phyloP scores from a whole-genome alignment of 2,888 invertebrate genomes.

The Polyommatus iphigenia region DNA sequence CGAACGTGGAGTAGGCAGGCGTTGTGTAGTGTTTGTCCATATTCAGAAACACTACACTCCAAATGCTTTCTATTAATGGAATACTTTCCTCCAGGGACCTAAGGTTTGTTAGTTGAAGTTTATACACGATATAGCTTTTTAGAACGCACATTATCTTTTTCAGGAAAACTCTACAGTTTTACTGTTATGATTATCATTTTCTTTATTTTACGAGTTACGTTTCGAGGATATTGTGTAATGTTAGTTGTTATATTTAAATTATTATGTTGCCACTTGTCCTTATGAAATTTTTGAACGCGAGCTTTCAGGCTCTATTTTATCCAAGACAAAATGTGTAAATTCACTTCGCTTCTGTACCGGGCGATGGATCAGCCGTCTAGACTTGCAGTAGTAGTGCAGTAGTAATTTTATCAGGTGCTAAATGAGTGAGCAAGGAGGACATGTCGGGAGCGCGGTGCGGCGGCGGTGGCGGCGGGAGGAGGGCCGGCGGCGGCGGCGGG shows the following conservation, averaged over 20 bases:
- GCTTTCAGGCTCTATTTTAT: neutral
- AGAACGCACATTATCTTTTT: neutral
- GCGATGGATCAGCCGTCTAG: constrained; percentile 37
- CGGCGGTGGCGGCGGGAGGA: constrained; percentile 31
- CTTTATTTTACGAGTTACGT: neutral
- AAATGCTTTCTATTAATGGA: neutral
- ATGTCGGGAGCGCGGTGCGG: constrained; percentile 49
- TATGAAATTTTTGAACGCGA: neutral
- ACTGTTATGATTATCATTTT: too few species aligned
- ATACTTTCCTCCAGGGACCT: neutral
- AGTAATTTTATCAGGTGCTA: constrained; percentile 50
- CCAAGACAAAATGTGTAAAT: neutral
- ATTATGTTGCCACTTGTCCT: neutral
- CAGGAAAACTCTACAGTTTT: neutral
- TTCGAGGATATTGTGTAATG: neutral
- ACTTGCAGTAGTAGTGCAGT: constrained; percentile 43
- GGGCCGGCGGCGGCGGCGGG: constrained; percentile 47
- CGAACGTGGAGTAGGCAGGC: neutral
- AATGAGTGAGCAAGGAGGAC: constrained; percentile 50
- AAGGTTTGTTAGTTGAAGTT: neutral
- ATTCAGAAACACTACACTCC: neutral
- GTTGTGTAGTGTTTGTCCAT: neutral
- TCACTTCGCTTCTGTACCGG: neutral
- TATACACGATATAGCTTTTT: neutral
- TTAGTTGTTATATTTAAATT: neutral